Conservation (phyloP, 2,113 vertebrate species). For the Takifugu flavidus region DNA sequence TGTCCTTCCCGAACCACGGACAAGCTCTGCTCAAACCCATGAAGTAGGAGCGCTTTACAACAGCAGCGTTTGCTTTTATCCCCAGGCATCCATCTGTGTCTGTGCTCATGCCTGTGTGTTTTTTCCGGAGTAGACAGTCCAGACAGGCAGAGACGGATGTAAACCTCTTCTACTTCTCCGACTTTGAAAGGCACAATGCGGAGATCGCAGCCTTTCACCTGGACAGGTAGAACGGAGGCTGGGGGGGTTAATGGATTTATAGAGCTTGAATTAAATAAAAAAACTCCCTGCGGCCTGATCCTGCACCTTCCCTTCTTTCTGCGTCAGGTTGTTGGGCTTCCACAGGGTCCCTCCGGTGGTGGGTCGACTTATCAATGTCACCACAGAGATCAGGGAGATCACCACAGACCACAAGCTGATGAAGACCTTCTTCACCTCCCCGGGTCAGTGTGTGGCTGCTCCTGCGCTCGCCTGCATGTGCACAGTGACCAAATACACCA, state of each 20-base stretch:
- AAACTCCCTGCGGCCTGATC: background rate
- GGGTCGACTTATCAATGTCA: constrained; percentile 80
- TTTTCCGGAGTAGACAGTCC: constrained; percentile 70
- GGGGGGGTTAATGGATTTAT: too few relatives aligned
- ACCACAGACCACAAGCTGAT: constrained; percentile 79
- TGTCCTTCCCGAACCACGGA: constrained; percentile 76
- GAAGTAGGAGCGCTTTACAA: constrained; percentile 70
- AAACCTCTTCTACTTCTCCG: constrained; percentile 89
- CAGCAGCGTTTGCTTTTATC: too few relatives aligned
- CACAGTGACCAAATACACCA: background rate
- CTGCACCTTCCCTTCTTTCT: background rate
- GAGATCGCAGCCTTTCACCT: constrained; percentile 87
- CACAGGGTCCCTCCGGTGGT: constrained; percentile 80
- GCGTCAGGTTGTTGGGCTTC: constrained; percentile 80
- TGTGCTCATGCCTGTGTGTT: constrained; percentile 2
- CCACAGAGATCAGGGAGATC: constrained; percentile 79
- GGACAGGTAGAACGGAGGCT: constrained; percentile 75
- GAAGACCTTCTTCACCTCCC: constrained; percentile 77
- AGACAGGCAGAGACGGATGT: constrained; percentile 80
- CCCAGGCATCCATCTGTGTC: background rate
- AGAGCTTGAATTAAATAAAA: background rate
- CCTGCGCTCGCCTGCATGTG: background rate
- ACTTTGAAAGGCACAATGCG: constrained; percentile 87
- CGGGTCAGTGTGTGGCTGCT: constrained; percentile 37
- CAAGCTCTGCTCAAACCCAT: constrained; percentile 83